A percentile compares a stretch with the other conserved stretches of the same genome.
phyloP scores from a whole-genome alignment of 2,888 invertebrate species.

The Luperina nickerlii region DNA sequence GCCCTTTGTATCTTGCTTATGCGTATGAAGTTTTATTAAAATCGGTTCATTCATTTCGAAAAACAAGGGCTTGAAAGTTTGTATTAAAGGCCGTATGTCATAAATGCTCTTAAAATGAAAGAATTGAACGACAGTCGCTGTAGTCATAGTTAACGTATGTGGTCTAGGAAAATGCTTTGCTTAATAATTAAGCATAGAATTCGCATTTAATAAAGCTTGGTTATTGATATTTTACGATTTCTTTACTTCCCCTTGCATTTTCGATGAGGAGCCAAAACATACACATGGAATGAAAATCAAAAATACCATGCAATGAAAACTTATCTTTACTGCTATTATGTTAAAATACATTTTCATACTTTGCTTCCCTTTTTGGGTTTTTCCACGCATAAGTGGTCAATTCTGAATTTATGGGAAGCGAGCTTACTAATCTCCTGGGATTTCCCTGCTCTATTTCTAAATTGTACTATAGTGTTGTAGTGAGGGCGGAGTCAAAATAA shows the following conservation, averaged over 20 bases:
- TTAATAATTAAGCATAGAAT: too few relatives aligned
- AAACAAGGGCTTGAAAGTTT: too few relatives aligned
- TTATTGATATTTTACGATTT: slow-evolving; percentile 4
- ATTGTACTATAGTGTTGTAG: slow-evolving; percentile 77
- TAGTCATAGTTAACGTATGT: neutral
- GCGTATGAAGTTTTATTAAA: too few relatives aligned
- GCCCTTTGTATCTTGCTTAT: too few relatives aligned
- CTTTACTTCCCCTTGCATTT: slow-evolving; percentile 73
- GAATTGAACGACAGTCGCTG: too few relatives aligned
- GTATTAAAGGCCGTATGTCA: too few relatives aligned
- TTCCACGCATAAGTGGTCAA: slow-evolving; percentile 80
- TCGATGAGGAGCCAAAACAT: slow-evolving; percentile 65
- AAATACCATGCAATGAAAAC: slow-evolving; percentile 46
- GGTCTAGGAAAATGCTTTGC: neutral
- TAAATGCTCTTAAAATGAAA: too few relatives aligned
- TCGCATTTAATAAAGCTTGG: neutral
- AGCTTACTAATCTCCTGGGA: slow-evolving; percentile 81
- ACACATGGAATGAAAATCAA: slow-evolving; percentile 33
- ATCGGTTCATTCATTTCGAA: too few relatives aligned
- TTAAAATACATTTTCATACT: slow-evolving; percentile 68
- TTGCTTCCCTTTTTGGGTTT: slow-evolving; percentile 65
- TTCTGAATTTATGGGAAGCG: slow-evolving; percentile 82
- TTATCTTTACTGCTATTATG: slow-evolving; percentile 55
- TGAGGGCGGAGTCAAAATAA: slow-evolving; percentile 76
- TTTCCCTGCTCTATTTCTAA: slow-evolving; percentile 81